Base-by-base conservation (phyloP, 2,888 invertebrate genomes). In the Patella ulyssiponensis region DNA sequence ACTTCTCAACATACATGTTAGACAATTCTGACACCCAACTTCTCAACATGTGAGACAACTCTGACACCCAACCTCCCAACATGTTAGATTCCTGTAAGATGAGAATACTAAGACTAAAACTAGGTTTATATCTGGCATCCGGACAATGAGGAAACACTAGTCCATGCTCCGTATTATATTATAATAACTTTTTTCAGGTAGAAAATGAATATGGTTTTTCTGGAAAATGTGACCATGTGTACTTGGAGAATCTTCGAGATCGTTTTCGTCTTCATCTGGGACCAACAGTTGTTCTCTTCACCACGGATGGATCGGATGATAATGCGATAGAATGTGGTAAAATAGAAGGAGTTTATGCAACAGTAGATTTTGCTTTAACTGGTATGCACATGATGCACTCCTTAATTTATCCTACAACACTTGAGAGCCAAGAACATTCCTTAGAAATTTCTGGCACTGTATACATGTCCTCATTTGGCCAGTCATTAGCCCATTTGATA, bases 191-290 rank as follows among this genome's bases (percentile, higher is more conserved):
- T 23, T 44, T 71, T 3, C 80, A 91, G 91, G 94, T 96, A 44
- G 98, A 98, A 92, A 99, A 98, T 91, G 97, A 97, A 90, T 97
- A 97, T 85, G 97, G 97, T 3, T 96, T 96, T 86, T 97, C 94
- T 88, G 92, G 90, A 44, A 94, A 94, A 7, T 95, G 94, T 85
- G 96, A 97, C 88, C 92, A 92, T 79, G 92, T 92, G 0, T 97
- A 98, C 91, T 94, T 94, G 86, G 88, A 90, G 33, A 94, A 94
- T 91, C 90, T 97, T 64, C 93, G 95, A 3, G 94, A 95, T 85
- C 92, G 95, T 77, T 93, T 95, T 1, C 84, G 87, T 17, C 83
- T 86, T n/a, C 87, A 92, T 80, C 93, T 96, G 12, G 94, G 94
- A 4, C 91, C 94, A 9, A 94, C 95, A 5, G 95, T 96, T 0